Percentiles rank a stretch among this genome's conserved stretches.
Evolutionary conservation across 1,140 invertebrate genomes (phyloP).

Genomic region (Drosophila eugracilis): DNA sequence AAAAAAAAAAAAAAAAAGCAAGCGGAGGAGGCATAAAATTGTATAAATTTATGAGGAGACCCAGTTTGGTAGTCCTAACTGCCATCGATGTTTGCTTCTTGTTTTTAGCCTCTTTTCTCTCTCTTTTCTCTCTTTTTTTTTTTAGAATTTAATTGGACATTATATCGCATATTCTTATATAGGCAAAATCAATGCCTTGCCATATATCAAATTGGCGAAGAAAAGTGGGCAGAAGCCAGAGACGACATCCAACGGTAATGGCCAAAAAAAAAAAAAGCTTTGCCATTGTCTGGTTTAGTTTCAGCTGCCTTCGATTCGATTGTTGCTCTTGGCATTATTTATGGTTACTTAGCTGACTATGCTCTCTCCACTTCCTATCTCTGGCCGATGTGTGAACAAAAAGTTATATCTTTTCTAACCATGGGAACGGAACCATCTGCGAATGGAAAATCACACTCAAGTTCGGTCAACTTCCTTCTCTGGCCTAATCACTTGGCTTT

Average conservation of each 20-base stretch:
- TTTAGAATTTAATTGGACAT: slow-evolving; percentile 78
- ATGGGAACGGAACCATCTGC: slow-evolving; percentile 45
- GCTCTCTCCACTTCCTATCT: slow-evolving; percentile 8
- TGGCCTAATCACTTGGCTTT: slow-evolving; percentile 32
- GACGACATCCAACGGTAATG: slow-evolving; percentile 42
- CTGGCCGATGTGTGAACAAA: slow-evolving; percentile 40
- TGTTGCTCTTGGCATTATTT: slow-evolving; percentile 47
- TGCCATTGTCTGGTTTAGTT: slow-evolving; percentile 45
- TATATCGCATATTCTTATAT: slow-evolving; percentile 68
- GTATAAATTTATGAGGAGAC: slow-evolving; percentile 73
- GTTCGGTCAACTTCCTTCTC: slow-evolving; percentile 20
- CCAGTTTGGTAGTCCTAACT: slow-evolving; percentile 46
- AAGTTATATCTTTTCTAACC: slow-evolving; percentile 37
- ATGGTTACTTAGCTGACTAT: slow-evolving; percentile 40
- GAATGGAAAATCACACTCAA: slow-evolving; percentile 36
- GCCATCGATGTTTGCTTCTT: slow-evolving; percentile 29
- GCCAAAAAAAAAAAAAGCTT: slow-evolving; percentile 47
- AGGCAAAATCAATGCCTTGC: slow-evolving; percentile 50
- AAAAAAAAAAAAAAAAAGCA: slow-evolving; percentile 31
- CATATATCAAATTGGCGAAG: slow-evolving; percentile 50
- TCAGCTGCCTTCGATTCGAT: slow-evolving; percentile 38
- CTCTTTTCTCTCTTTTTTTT: slow-evolving; percentile 4
- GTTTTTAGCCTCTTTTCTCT: too few relatives aligned
- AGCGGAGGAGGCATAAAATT: slow-evolving; percentile 57
- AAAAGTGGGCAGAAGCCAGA: background rate